These are phyloP conservation scores for Hetaerina americana DNA, from an alignment of 1,140 invertebrate genomes.

Conservation along the genomic window DNA sequence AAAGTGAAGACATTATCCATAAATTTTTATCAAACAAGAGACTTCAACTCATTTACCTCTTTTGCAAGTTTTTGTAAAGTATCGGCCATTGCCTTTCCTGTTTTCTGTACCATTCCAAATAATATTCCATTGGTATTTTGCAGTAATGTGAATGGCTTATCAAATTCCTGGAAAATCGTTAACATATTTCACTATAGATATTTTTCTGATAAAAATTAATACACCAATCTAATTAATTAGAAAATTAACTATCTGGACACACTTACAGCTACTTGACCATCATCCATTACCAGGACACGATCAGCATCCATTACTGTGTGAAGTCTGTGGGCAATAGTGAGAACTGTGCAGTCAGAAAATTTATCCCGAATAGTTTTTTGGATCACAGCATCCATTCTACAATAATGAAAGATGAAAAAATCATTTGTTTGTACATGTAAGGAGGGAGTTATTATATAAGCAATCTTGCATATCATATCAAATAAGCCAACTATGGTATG, in stretches of 20 bases:
- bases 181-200: too few relatives aligned
- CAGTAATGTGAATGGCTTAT: slow-evolving; percentile 44
- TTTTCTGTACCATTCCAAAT: slow-evolving; percentile 50
- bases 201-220: too few relatives aligned
- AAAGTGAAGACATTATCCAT: too few relatives aligned
- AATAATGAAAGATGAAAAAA: too few relatives aligned
- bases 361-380: slow-evolving; percentile 58
- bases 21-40: too few relatives aligned
- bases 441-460: too few relatives aligned
- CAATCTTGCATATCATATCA: too few relatives aligned
- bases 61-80: slow-evolving; percentile 44
- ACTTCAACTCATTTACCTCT: slow-evolving; percentile 35
- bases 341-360: slow-evolving; percentile 60
- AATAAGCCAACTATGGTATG: too few relatives aligned
- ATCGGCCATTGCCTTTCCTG: slow-evolving; percentile 44
- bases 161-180: slow-evolving; percentile 47
- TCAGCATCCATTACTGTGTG: slow-evolving; percentile 51
- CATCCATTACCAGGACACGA: slow-evolving; percentile 55
- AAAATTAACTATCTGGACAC: not conserved
- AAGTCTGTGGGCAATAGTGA: slow-evolving; percentile 76
- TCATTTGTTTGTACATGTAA: too few relatives aligned
- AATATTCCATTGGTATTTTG: slow-evolving; percentile 42
- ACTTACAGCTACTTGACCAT: slow-evolving; percentile 35
- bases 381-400: slow-evolving; percentile 50
- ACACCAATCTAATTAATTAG: not conserved